phyloP scores from a whole-genome alignment of 2,888 invertebrate species.

The Cinara cedri region DNA sequence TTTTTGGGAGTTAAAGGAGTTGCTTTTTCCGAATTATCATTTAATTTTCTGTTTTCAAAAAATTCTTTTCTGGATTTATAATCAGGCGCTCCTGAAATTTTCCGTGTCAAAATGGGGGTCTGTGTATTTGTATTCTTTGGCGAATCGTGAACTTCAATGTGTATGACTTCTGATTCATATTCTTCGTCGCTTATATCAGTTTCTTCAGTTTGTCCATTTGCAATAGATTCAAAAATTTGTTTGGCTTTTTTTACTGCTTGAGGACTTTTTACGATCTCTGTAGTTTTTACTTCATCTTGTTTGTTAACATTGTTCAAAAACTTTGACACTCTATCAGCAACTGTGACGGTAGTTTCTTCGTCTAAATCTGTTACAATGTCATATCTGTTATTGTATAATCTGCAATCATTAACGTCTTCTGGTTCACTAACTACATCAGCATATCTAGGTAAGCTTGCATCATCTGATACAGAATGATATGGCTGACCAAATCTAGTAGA shows the following conservation, averaged over 20 bases:
- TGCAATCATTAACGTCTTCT: constrained; percentile 67
- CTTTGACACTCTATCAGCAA: constrained; percentile 68
- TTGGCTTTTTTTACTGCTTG: constrained; percentile 66
- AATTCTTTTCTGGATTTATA: constrained; percentile 63
- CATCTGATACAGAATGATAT: constrained; percentile 67
- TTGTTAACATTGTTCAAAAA: constrained; percentile 64
- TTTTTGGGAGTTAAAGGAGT: neutral
- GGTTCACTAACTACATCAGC: constrained; percentile 79
- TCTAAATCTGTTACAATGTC: constrained; percentile 61
- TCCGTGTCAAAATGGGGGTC: constrained; percentile 4
- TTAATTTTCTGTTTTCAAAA: constrained; percentile 47
- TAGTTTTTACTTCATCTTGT: constrained; percentile 51
- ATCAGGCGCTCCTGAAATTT: constrained; percentile 62
- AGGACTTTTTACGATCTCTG: constrained; percentile 37
- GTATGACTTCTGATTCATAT: neutral
- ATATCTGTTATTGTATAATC: neutral
- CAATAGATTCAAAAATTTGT: constrained; percentile 73
- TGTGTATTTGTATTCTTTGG: neutral
- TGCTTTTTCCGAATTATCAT: neutral
- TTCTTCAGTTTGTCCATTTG: constrained; percentile 60
- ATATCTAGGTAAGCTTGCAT: constrained; percentile 67
- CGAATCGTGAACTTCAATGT: neutral
- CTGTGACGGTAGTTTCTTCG: constrained; percentile 63
- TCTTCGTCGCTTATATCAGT: neutral
- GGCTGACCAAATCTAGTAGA: constrained; percentile 68